Base-by-base conservation (phyloP, 2,888 invertebrate species). In the Oxycera nigricornis region DNA sequence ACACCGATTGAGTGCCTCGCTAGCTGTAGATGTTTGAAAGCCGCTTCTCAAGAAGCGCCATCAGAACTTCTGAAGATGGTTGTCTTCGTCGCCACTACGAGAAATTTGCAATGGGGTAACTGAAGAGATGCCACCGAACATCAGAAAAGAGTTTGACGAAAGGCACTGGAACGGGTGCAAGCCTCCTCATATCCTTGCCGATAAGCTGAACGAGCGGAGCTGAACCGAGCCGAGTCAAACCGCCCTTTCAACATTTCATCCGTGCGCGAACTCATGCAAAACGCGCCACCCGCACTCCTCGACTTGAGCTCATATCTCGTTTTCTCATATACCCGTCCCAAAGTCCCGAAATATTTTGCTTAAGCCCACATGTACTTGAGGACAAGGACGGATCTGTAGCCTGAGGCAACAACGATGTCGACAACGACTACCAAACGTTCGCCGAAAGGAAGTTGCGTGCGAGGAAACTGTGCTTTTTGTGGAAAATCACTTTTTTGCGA, bases 251-350 rank as follows among this genome's bases (percentile, higher is more conserved):
- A 39, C 31, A 76, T 74, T 74, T 74, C 72, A 74, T 65, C 74
- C 74, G 73, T 76, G 76, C 76, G 76, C 76, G 76, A 73, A 74
- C 76, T 74, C 73, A 74, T 72, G 73, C 74, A 65, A 74, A 74
- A 67, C 46, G 41, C 59, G 28, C 57, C 72, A 57, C 39, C 57
- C 59, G 26, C 41, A 57, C 72, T 55, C 59, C 26, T 2, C 24
- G 9, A 30, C 11, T 14, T 50, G 14, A 22, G 50, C 68, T 68
- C 68, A 68, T 30, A 68, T 52, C 28, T 50, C 50, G 22, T 31
- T 52, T 52, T 52, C 52, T 52, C 68, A 68, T 50, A 28, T 22
- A n/a, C 26, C 52, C 52, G 30, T 68, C 14, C 52, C 52, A 26
- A 24, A 65, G n/a, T 39, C 65, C 41, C 65, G 35, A 70, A 70